Base-by-base conservation (phyloP, 2,888 invertebrate species). In the Spicauda simplicius region DNA sequence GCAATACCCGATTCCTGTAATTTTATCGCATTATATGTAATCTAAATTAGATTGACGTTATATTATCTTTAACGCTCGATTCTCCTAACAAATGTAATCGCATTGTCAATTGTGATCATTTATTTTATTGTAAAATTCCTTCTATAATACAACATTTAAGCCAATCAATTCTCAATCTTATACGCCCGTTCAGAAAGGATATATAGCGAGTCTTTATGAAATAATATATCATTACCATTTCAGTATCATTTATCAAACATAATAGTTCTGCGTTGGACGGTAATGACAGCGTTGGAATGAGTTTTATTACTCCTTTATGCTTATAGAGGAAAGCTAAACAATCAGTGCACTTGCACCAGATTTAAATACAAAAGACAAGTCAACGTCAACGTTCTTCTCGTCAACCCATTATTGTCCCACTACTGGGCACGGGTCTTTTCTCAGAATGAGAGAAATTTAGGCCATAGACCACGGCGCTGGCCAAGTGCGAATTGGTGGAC, bases 241-340 rank as follows among this genome's bases (percentile, higher is more conserved):
- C 14, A 48, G 33, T 33, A 41, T 25, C 52, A 53, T 65, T 33
- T 19, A 30, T 65, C 41, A 65, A 30, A 53, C 10, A 18, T 58
- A 65, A 65, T 64, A 54, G 37, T 25, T 58, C 2, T 52, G 16
- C n/a, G 52, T 41, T 16, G 50, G 50, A 64, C 57, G 20, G 52
- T 50, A 64, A 57, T 64, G 64, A 65, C 53, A 57, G 53, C 25
- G 20, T 57, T 53, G 58, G 64, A 59, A 58, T 58, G 52, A 41
- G 58, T 41, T 64, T 64, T 52, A 25, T 64, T 64, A 41, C 58
- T 45, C 52, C 25, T 18, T 57, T 20, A 48, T 50, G 18, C 16
- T 50, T 50, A 18, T 8, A 18, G 18, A 48, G 48, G 48, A 50
- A 50, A 50, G 50, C 18, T 50, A 18, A 50, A 50, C 18, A 50